Evolutionary conservation across 2,113 vertebrate species (phyloP).

Genomic region (Austrofundulus limnaeus): DNA sequence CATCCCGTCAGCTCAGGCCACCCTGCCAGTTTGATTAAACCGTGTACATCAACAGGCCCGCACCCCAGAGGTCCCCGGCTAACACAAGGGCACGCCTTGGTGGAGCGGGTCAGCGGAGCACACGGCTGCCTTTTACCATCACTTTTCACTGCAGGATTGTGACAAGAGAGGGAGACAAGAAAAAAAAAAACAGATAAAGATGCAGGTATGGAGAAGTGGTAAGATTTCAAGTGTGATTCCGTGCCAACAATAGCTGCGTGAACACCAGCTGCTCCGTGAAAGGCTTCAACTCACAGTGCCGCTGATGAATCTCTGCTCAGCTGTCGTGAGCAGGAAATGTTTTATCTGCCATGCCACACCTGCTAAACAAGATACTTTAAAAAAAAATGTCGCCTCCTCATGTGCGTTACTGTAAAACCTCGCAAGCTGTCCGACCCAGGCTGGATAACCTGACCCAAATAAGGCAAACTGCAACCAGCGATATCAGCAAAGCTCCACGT

Average conservation of each 20-base stretch:
- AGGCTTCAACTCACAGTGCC: slow-evolving; percentile 52
- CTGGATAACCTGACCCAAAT: slow-evolving; percentile 72
- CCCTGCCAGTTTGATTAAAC: slow-evolving; percentile 67
- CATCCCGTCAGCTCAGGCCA: slow-evolving; percentile 40
- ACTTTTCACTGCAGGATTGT: slow-evolving; percentile 37
- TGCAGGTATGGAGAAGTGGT: slow-evolving; percentile 21
- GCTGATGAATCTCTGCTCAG: slow-evolving; percentile 57
- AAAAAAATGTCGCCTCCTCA: slow-evolving; percentile 47
- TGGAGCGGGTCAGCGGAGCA: slow-evolving; percentile 43
- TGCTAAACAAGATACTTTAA: slow-evolving; percentile 46
- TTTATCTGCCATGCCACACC: slow-evolving; percentile 62
- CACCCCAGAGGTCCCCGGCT: slow-evolving; percentile 44
- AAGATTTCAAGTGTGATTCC: slow-evolving; percentile 35
- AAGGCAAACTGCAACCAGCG: slow-evolving; percentile 46
- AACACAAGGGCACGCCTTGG: slow-evolving; percentile 35
- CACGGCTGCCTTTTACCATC: slow-evolving; percentile 48
- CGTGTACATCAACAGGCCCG: slow-evolving; percentile 42
- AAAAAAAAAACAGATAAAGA: neutral
- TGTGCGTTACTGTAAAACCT: slow-evolving; percentile 31
- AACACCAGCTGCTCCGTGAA: slow-evolving; percentile 54
- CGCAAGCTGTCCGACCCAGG: slow-evolving; percentile 40
- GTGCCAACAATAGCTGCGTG: slow-evolving; percentile 30
- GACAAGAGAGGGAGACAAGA: slow-evolving; percentile 20
- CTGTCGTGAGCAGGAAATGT: slow-evolving; percentile 42
- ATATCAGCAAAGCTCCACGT: slow-evolving; percentile 40